phyloP scores from a whole-genome alignment of 2,113 vertebrate species.

The Tenebrosternarchus preto region DNA sequence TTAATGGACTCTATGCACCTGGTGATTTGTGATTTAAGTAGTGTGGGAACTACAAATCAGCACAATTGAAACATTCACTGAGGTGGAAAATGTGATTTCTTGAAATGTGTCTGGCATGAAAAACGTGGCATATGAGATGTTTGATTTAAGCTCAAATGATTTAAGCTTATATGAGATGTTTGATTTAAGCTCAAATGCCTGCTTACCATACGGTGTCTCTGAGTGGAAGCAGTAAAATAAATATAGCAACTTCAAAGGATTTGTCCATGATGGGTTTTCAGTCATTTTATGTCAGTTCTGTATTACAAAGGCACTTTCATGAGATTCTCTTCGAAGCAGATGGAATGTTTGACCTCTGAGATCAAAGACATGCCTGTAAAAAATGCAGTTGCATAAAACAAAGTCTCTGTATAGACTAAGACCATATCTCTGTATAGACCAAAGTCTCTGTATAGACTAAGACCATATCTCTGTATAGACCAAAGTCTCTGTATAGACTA shows the following conservation, averaged over 20 bases:
- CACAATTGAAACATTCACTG: background rate
- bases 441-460: background rate
- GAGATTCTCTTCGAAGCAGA: background rate
- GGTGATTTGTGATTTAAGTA: background rate
- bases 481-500: background rate
- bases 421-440: too few species aligned
- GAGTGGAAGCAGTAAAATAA: background rate
- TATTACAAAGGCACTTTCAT: background rate
- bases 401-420: background rate
- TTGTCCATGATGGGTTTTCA: background rate
- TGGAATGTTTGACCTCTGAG: background rate
- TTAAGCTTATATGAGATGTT: background rate
- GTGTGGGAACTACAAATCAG: background rate
- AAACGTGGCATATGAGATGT: background rate
- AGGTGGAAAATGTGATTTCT: background rate
- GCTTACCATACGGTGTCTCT: background rate
- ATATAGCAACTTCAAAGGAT: background rate
- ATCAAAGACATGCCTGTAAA: background rate
- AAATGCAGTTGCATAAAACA: background rate
- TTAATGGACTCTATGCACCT: background rate
- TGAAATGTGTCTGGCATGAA: background rate
- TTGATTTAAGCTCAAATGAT: background rate
- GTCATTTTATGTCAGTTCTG: background rate
- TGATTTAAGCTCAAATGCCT: background rate
- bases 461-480: too few species aligned